Conservation (phyloP, 1,140 invertebrate species). For the Ridgeia piscesae region DNA sequence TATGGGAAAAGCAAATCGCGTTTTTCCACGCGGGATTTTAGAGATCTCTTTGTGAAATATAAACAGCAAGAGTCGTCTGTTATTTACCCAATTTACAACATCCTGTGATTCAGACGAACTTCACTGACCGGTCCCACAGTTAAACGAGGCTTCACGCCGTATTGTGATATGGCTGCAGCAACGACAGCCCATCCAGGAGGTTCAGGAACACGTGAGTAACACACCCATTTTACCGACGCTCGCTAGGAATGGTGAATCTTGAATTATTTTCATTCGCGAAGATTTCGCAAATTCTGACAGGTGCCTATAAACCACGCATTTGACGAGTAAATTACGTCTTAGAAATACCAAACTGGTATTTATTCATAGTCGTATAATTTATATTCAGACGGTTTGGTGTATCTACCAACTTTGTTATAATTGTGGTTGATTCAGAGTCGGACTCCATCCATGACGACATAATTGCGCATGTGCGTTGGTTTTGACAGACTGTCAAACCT, state of each 20-base stretch:
- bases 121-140: neutral
- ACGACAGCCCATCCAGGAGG: neutral
- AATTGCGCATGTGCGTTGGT: neutral
- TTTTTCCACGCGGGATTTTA: neutral
- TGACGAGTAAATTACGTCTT: neutral
- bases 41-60: neutral
- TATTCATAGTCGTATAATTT: neutral
- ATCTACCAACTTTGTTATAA: neutral
- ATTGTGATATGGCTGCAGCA: neutral
- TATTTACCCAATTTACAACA: neutral
- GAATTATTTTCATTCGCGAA: neutral
- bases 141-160: neutral
- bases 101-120: neutral
- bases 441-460: neutral
- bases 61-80: neutral
- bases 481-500: neutral
- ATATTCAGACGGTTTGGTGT: neutral
- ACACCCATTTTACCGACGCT: neutral
- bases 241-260: neutral
- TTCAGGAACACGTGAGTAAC: neutral
- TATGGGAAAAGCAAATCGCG: neutral
- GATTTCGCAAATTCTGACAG: neutral
- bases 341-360: neutral
- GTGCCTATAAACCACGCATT: neutral
- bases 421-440: neutral